phyloP scores from a whole-genome alignment of 2,113 vertebrate species.

The Irena cyanogastra region DNA sequence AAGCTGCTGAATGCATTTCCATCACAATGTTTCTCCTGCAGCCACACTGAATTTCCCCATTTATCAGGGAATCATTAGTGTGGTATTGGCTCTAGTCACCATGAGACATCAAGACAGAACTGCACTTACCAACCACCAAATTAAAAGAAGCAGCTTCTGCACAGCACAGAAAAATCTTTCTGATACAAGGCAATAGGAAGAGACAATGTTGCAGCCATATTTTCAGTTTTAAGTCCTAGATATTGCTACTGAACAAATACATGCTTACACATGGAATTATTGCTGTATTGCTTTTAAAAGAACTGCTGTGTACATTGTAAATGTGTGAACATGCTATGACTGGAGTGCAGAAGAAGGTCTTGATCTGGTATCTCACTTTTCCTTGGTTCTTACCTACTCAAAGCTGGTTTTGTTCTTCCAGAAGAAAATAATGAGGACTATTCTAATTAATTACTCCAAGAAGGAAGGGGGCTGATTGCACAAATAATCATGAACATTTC shows the following conservation, averaged over 20 bases:
- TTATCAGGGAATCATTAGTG: background rate
- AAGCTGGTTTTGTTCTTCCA: background rate
- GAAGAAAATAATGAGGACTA: background rate
- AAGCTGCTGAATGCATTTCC: background rate
- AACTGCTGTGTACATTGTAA: background rate
- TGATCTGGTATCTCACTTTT: background rate
- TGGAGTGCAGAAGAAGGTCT: background rate
- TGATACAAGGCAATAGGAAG: background rate
- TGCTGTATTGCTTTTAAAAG: background rate
- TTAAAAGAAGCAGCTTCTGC: background rate
- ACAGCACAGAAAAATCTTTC: background rate
- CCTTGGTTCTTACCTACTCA: background rate
- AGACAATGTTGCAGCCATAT: background rate
- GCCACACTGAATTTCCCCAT: background rate
- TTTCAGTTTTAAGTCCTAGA: background rate
- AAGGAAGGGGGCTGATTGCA: background rate
- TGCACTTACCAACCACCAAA: background rate
- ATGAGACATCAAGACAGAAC: background rate
- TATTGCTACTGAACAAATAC: background rate
- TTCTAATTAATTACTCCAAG: constrained; percentile 9
- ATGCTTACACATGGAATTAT: background rate
- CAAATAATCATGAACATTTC: background rate
- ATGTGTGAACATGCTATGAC: background rate
- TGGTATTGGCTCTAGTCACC: background rate
- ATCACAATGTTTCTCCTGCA: background rate